Base-by-base conservation (phyloP, 2,888 invertebrate species). In the Orthosia incerta region DNA sequence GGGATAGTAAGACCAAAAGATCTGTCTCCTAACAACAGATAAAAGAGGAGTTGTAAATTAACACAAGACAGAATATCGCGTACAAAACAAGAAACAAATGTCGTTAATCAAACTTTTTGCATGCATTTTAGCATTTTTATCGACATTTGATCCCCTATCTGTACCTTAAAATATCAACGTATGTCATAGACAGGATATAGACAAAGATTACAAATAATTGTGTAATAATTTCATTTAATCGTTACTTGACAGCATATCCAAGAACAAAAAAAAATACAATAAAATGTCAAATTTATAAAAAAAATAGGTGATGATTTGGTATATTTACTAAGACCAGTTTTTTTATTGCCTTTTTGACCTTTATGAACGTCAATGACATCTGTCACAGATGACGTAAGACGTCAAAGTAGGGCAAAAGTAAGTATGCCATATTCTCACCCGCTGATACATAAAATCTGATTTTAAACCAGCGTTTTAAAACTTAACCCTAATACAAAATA, bases 211-310 rank as follows among this genome's bases (percentile, higher is more conserved):
- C 55, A 65, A 76, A 74, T 77, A 76, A 77, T 80, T 80, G 76
- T 79, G 74, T 76, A 79, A 82, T 86, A 85, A 87, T 84, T 85
- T 84, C 76, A 81, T 87, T 82, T 79, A 76, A 76, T 82, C 69
- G 60, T 68, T 77, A 85, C 64, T 73, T 79, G 76, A 82, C 84
- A 80, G 79, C 85, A 72, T 80, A 84, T 67, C 56, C 78, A 84
- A 79, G 83, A 86, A 84, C 82, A 82, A 82, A 84, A 73, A 76
- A 66, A 73, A 78, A 66, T 83, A 82, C 75, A 91, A 90, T 91
- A 91, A 92, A 92, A 91, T 91, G 92, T 94, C 92, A 93, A 93
- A 92, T 91, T 90, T 82, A 92, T 93, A 92, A 91, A 92, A 91
- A 92, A 92, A 92, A 89, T 88, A 87, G 87, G 87, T 76, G 74